Base-by-base conservation (phyloP, 2,113 vertebrate species). In the Elgaria multicarinata region DNA sequence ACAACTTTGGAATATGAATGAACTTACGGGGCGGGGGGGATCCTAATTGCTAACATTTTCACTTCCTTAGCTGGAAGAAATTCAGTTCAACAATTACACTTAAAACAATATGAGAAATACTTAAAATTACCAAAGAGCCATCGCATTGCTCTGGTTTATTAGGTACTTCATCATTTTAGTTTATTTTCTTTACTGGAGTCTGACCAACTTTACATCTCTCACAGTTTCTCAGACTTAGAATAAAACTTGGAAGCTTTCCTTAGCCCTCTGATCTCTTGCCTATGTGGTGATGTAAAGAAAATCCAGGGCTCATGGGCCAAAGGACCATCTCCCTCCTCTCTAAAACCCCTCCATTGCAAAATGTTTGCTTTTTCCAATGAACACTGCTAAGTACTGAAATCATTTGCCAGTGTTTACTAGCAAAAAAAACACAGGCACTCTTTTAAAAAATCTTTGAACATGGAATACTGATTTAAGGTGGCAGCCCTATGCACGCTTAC, bases 151-250 rank as follows among this genome's bases (percentile, higher is more conserved):
- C 39, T 76, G 24, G 69, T 89, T 89, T 83, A 89, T 89, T 76
- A 83, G 71, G 72, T 58, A 89, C 55, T 89, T 83, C 87, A 89
- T 83, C 80, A 66, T 89, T 89, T 83, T 83, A 42, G 71, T 83
- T 89, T 89, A 76, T 89, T 89, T 89, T 89, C 69, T 83, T 89
- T 83, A 64, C 79, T 75, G 80, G 80, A 89, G 55, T 66, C 79
- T 75, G 79, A 64, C 87, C 87, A 89, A 89, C 31, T 76, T 89
- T 83, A 89, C 87, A 83, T 83, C 87, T 89, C 79, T 83, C 36
- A 81, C 36, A 83, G 71, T 75, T 89, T 76, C 53, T 64, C 69
- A 76, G 53, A 36, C 69, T 39, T 86, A 16, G 31, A 83, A 75
- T 83, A 83, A 83, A 89, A 83, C 53, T 64, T 83, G 80, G 87